A percentile compares a stretch with the other conserved stretches of the same genome.
Evolutionary conservation across 2,888 invertebrate species (phyloP).

Genomic region (Selenia dentaria): DNA sequence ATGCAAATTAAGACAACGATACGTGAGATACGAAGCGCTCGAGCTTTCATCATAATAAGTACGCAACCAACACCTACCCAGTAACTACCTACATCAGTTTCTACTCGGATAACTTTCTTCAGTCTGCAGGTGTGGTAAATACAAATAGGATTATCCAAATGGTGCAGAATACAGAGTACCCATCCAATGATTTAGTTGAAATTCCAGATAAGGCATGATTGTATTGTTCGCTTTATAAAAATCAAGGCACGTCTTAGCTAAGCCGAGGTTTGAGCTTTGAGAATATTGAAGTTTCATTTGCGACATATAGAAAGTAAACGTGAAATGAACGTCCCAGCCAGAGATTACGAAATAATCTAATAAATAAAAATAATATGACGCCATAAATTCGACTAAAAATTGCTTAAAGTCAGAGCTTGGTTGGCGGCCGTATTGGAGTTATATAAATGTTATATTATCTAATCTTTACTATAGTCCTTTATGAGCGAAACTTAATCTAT

Average conservation of each 20-base stretch:
- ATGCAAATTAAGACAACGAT: slow-evolving; percentile 22
- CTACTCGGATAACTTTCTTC: slow-evolving; percentile 49
- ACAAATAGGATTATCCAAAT: slow-evolving; percentile 42
- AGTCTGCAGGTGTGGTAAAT: slow-evolving; percentile 41
- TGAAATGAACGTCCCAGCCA: slow-evolving; percentile 13
- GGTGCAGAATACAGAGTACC: neutral
- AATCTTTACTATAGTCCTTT: slow-evolving; percentile 30
- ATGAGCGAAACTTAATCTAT: neutral
- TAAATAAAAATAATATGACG: slow-evolving; percentile 23
- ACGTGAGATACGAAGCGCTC: slow-evolving; percentile 26
- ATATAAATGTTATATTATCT: slow-evolving; percentile 37
- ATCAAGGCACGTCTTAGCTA: slow-evolving; percentile 44
- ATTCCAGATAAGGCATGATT: slow-evolving; percentile 51
- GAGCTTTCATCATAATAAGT: slow-evolving; percentile 39
- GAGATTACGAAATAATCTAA: slow-evolving; percentile 25
- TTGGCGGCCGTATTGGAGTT: slow-evolving; percentile 23
- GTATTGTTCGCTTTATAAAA: slow-evolving; percentile 37
- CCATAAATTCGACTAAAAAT: slow-evolving; percentile 25
- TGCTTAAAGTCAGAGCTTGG: slow-evolving; percentile 14
- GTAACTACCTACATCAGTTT: slow-evolving; percentile 32
- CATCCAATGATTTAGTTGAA: slow-evolving; percentile 43
- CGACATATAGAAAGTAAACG: slow-evolving; percentile 22
- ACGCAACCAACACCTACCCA: slow-evolving; percentile 16
- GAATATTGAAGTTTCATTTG: slow-evolving; percentile 34
- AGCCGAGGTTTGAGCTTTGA: slow-evolving; percentile 31